Evolutionary conservation across 2,113 vertebrate genomes (phyloP), one percentile per base, ranked within the genome.

Genomic region (Cololabis saira): DNA sequence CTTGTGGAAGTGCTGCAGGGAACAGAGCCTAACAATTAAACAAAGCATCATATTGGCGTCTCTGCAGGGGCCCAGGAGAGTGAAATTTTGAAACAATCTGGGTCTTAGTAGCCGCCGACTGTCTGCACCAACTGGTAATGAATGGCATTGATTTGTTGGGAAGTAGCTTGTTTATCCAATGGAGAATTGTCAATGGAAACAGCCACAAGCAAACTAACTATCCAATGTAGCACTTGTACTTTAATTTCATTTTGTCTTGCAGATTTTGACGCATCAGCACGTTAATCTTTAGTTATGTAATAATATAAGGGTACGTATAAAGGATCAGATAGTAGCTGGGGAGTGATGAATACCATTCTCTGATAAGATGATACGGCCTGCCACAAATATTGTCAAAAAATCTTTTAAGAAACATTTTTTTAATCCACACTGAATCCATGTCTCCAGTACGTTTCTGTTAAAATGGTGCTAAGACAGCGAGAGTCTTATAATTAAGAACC

Each of bases 1-100:
- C 76, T 14, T 67, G 74, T 80, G 82, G 83, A 87, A 84, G 82
- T 82, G 71, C 86, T 86, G 86, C 90, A 87, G 78, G 72, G 78
- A 85, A 82, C 76, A 76, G 41, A 54, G 64, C 72, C 81, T 61
- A 62, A 76, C 84, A 84, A 76, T 87, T 87, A 85, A 85, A 84
- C 60, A 83, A 80, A 80, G 71, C 75, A 78, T 78, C 72, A 61
- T 47, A 54, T 55, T 53, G 59, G 55, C 70, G 68, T 76, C 70
- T 74, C 73, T 74, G 74, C 78, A 85, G 71, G 11, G 48, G 33
- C 16, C 41, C 45, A 49, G 24, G 42, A 15, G n/a, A 60, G 7
- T 52, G 13, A 37, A 37, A 13, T 60, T 12, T 61, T 37, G 40
- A 24, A 33, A 18, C 47, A 21, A 8, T 54, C 14, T 49, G 14